Conservation (phyloP, 2,888 invertebrate species). For the Drosophila neotestacea region DNA sequence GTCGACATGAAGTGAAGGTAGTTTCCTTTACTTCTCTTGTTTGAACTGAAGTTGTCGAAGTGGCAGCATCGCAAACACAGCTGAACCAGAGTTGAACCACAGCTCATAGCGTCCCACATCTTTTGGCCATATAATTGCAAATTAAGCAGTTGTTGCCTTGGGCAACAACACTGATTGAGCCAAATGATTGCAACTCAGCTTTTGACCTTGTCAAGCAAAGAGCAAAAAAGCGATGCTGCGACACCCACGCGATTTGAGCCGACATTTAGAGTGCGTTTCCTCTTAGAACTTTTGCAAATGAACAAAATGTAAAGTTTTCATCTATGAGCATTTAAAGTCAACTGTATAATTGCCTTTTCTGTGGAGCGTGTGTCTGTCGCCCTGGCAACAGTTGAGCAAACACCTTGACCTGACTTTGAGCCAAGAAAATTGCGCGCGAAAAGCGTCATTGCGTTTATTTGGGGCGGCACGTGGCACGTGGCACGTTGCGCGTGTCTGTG, state of each 20-base stretch:
- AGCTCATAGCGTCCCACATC: constrained; percentile 64
- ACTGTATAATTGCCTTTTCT: constrained; percentile 29
- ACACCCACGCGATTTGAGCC: constrained; percentile 45
- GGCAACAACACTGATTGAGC: constrained; percentile 59
- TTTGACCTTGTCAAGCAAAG: constrained; percentile 14
- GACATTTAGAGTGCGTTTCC: constrained; percentile 12
- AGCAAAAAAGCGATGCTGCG: constrained; percentile 23
- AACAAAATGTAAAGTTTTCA: constrained; percentile 21
- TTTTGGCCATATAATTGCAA: constrained; percentile 67
- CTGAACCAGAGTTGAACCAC: constrained; percentile 16
- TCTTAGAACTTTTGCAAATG: constrained; percentile 46
- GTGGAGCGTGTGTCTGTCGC: constrained; percentile 24
- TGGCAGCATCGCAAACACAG: background rate
- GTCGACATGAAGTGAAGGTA: no score
- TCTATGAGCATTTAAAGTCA: constrained; percentile 9
- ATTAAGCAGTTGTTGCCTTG: constrained; percentile 68
- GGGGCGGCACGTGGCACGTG: constrained; percentile 18
- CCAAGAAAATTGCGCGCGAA: constrained; percentile 37
- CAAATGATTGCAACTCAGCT: constrained; percentile 61
- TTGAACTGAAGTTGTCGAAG: background rate
- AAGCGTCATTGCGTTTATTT: background rate
- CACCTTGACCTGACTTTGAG: constrained; percentile 47
- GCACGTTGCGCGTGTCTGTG: constrained; percentile 59
- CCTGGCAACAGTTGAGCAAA: constrained; percentile 25
- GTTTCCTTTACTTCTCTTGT: no score